phyloP scores from a whole-genome alignment of 2,113 vertebrate genomes.

The Poeciliopsis occidentalis region DNA sequence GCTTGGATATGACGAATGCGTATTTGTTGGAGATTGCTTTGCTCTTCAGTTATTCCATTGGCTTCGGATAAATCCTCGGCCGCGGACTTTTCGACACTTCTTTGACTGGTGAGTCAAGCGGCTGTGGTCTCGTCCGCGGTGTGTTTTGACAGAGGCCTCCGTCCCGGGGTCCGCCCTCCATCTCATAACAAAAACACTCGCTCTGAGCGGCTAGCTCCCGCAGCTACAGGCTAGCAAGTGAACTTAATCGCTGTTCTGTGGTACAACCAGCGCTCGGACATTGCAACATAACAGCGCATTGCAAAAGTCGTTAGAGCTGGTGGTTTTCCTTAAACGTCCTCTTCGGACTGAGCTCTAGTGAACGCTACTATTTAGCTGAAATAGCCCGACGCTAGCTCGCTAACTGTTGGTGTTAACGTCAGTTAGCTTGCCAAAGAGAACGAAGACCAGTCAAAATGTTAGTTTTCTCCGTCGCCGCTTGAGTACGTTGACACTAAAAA shows the following conservation, averaged over 20 bases:
- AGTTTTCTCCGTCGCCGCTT: background rate
- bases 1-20: conserved; percentile 66
- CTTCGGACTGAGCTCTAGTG: conserved; percentile 2
- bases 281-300: background rate
- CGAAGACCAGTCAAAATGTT: background rate
- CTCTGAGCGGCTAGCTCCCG: conserved; percentile 43
- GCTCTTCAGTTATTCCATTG: conserved; percentile 49
- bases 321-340: background rate
- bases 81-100: conserved; percentile 11
- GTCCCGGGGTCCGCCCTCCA: conserved; percentile 81
- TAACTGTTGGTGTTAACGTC: conserved; percentile 15
- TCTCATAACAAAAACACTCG: conserved; percentile 82
- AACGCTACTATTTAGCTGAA: background rate
- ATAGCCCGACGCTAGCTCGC: conserved; percentile 15
- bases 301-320: background rate
- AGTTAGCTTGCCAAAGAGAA: conserved; percentile 9
- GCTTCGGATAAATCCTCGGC: conserved; percentile 47
- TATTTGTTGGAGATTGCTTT: conserved; percentile 45
- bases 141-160: conserved; percentile 82
- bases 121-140: conserved; percentile 45
- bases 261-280: background rate
- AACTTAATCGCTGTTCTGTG: background rate
- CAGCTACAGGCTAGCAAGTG: conserved; percentile 45
- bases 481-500: background rate
- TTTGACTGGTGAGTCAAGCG: conserved; percentile 70